Base-by-base conservation (phyloP, 2,888 invertebrate species). In the Marronus borbonicus region DNA sequence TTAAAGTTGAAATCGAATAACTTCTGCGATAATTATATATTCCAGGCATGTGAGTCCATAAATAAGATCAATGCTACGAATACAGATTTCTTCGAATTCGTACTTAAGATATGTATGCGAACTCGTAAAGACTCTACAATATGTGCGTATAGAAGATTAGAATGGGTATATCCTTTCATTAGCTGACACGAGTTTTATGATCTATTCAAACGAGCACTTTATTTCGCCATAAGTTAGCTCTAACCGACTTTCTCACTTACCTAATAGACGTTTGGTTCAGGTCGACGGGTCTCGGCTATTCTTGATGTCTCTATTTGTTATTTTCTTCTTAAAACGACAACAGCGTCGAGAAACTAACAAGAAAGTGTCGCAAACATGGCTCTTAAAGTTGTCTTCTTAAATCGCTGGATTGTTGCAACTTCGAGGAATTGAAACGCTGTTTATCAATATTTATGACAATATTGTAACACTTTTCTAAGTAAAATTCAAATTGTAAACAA, bases 171-270 rank as follows among this genome's bases (percentile, higher is more conserved):
- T 8, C 10, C 28, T 28, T 62, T 62, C 62, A 62, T 31, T 62
- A 62, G 14, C 28, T 12, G 28, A 62, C 8, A 5, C 62, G 10
- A 62, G 62, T 31, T 62, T 62, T 62, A 62, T 28, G 24, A 24
- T 62, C 62, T 62, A 62, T 62, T 62, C 28, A 62, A 28, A 14
- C 31, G 28, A 31, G 14, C 31, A 62, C 8, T 62, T 62, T 62
- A 62, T 62, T 62, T 62, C 24, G 3, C 28, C 62, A 62, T 62
- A 62, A 28, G 28, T 62, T 62, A 28, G 62, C 62, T 28, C 10
- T 62, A 62, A 10, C 62, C 62, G 62, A 62, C 62, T 62, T 62
- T 62, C 62, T 55, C 20, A 55, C 20, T 55, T 55, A 55, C 55
- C 55, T 31, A 62, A 28, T 31, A 62, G 60, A 28, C 12, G 17